Evolutionary conservation across 2,797 vertebrate species (phyloP).

Genomic region (Bufotes viridis): DNA sequence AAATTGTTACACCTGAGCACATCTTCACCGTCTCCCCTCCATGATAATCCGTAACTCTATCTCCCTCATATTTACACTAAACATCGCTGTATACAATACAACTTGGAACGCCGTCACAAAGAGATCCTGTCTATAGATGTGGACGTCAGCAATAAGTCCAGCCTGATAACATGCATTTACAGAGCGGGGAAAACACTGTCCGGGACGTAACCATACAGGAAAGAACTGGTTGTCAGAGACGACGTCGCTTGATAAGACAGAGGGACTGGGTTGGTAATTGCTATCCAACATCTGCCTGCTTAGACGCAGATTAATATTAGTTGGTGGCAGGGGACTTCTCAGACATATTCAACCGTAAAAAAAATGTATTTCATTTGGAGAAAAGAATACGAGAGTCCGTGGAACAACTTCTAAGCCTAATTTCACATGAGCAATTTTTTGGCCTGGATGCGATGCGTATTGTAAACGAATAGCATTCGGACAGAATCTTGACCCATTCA

Average conservation of each 20-base stretch:
- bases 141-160: neutral
- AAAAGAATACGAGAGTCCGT: no score
- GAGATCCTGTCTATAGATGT: constrained; percentile 5
- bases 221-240: neutral
- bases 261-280: neutral
- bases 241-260: neutral
- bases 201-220: neutral
- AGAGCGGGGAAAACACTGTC: neutral
- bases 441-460: no score
- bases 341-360: neutral
- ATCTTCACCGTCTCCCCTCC: neutral
- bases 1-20: neutral
- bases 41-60: neutral
- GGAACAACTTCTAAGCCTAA: no score
- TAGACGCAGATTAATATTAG: neutral
- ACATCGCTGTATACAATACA: neutral
- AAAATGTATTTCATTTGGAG: no score
- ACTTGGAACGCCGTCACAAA: neutral
- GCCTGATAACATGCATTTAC: neutral
- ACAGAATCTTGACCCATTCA: no score
- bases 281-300: neutral
- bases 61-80: constrained; percentile 3
- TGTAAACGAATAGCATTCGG: no score
- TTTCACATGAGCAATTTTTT: no score
- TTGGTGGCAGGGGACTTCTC: no score